Evolutionary conservation across 2,888 invertebrate genomes (phyloP), one percentile per base, ranked within the genome.

Genomic region (Cenopis cana): DNA sequence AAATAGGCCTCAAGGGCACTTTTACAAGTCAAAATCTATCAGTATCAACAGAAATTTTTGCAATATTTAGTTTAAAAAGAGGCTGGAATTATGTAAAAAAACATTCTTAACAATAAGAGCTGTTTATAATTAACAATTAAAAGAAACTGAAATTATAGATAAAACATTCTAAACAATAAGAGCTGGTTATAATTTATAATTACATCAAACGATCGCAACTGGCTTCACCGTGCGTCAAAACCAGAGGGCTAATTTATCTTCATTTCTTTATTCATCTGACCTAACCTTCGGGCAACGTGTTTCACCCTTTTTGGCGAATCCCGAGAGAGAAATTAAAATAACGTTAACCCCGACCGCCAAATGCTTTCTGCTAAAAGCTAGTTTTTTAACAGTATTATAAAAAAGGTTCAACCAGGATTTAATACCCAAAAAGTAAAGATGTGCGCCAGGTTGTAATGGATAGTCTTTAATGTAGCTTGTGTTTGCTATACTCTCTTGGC

Each of bases 201-300:
- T 24, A 14, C n/a, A 55, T n/a, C 52, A 64, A 54, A 64, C 11
- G 20, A 38, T 54, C 20, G 36, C 65, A 52, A 38, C 59, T 46
- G 8, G 20, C 18, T 52, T 33, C 38, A 33, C 60, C 14, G 29
- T 36, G n/a, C 36, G 67, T 67, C 71, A 67, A 67, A 67, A 56
- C 29, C 71, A 67, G 33, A 14, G 55, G 61, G 56, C 61, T 71
- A 66, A 67, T 71, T 61, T 67, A 71, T 71, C 71, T 61, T 67
- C 71, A 71, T 71, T 71, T 36, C 71, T 71, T 71, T 60, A 71
- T 61, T 71, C 71, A 71, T 71, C 67, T 71, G 66, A n/a, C 49
- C 70, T 14, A 70, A 67, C 70, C 60, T 71, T 60, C 52, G 66
- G 66, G 46, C 60, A 66, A 17, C 55, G 66, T 60, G 65, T 71